Percentiles rank a stretch among this genome's conserved stretches.
phyloP scores from a whole-genome alignment of 2,113 vertebrate genomes.

The Agelaius tricolor region DNA sequence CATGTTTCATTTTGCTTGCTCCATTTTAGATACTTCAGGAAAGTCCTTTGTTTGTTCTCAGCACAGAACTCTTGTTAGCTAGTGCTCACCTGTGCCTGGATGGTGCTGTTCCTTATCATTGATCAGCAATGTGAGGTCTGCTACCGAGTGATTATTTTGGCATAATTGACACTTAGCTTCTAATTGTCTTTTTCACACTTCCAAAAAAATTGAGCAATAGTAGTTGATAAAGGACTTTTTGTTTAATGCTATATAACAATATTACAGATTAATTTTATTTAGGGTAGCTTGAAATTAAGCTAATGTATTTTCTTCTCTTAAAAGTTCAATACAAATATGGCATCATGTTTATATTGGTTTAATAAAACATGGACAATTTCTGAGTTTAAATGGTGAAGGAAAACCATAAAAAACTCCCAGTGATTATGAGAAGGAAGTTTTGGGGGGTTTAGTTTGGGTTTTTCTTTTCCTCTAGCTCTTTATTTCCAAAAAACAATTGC shows the following conservation, averaged over 20 bases:
- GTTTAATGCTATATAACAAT: neutral
- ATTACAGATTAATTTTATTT: neutral
- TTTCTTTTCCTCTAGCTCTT: neutral
- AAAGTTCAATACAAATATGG: neutral
- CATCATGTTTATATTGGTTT: neutral
- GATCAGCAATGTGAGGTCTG: neutral
- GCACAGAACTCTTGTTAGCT: neutral
- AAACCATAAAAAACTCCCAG: neutral
- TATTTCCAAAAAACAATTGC: neutral
- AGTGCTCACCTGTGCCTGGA: neutral
- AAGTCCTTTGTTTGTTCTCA: neutral
- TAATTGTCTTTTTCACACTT: neutral
- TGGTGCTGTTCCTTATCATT: neutral
- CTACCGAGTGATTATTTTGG: neutral
- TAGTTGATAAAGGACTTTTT: neutral
- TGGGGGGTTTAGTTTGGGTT: fast-evolving
- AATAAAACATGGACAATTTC: neutral
- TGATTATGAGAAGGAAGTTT: neutral
- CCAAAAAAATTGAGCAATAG: neutral
- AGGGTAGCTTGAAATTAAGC: neutral
- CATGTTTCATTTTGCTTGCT: neutral
- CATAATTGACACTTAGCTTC: neutral
- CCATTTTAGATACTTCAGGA: neutral
- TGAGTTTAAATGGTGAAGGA: neutral
- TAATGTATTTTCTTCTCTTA: neutral